Evolutionary conservation across 2,113 vertebrate species (phyloP), one percentile per base, ranked within the genome.

Genomic region (Etheostoma cragini): DNA sequence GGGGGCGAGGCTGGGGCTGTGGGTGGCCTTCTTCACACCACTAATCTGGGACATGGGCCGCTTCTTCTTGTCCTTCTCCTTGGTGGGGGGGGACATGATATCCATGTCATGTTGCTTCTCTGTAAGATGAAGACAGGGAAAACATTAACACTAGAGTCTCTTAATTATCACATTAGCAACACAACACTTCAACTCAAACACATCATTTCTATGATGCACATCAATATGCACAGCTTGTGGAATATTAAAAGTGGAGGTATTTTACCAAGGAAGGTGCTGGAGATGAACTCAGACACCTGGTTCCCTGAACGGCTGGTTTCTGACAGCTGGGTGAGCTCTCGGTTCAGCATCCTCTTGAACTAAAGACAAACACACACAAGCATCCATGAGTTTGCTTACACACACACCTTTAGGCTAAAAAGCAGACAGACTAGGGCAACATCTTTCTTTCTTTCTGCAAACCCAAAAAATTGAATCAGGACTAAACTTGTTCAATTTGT

Each of bases 281-380:
- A 96, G 93, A 99, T 98, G 91, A 96, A 98, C 94, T 98, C 96
- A 0, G 97, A 99, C 76, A 99, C 96, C 87, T 98, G 97, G 95
- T 97, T 98, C 87, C 98, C 97, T 0, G 97, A 98, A 60, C 96
- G 96, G 85, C 98, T 97, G 67, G 96, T 97, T 93, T 98, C 97
- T 0, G 97, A 98, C 73, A 98, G 94, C 87, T 98, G 97, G 0
- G 94, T 94, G 84, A 98, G 93, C 90, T 98, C 98, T 82, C 98
- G 94, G 91, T 92, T 98, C 95, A 98, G 95, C 96, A 99, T 98
- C 91, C 97, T 95, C 89, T 97, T 98, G 93, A 99, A 98, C 98
- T 97, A 89, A 0, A 17, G 65, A 56, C 4, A 83, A 49, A 88
- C 56, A 79, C 33, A 87, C n/a, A 75, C 50, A 78, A 57, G 26